These are phyloP conservation scores for Anolis carolinensis DNA, from an alignment of 2,113 vertebrate genomes.

Conservation along the genomic window DNA sequence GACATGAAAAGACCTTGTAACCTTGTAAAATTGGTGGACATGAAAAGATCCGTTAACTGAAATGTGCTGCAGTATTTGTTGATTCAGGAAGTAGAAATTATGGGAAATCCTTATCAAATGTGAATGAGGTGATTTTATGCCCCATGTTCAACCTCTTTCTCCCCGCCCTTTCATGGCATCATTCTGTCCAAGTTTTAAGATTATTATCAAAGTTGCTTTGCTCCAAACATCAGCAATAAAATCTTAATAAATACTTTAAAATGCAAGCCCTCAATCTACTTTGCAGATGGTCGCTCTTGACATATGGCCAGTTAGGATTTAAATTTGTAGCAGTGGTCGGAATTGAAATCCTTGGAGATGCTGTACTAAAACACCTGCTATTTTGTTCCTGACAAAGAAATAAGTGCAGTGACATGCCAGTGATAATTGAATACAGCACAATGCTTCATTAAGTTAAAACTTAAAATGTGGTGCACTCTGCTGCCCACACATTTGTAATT, in stretches of 20 bases:
- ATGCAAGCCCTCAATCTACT: background rate
- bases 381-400: constrained; percentile 37
- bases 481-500: constrained; percentile 32
- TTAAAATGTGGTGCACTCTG: constrained; percentile 29
- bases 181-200: background rate
- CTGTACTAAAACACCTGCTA: constrained; percentile 27
- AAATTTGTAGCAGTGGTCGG: constrained; percentile 39
- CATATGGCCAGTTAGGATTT: constrained; percentile 10
- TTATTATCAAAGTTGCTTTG: background rate
- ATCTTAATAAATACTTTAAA: background rate
- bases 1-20: too few relatives aligned
- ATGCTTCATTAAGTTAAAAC: constrained; percentile 46
- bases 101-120: background rate
- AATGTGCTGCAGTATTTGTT: background rate
- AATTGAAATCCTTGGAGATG: constrained; percentile 19
- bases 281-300: constrained; percentile 37
- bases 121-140: background rate
- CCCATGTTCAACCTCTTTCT: background rate
- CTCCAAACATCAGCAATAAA: background rate
- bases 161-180: too few relatives aligned
- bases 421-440: constrained; percentile 23
- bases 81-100: background rate
- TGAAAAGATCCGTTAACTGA: too few relatives aligned
- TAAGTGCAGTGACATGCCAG: constrained; percentile 22
- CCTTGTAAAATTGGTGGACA: too few relatives aligned